Evolutionary conservation across 2,113 vertebrate genomes (phyloP), one percentile per base, ranked within the genome.

Genomic region (Psilopsiagon aurifrons): DNA sequence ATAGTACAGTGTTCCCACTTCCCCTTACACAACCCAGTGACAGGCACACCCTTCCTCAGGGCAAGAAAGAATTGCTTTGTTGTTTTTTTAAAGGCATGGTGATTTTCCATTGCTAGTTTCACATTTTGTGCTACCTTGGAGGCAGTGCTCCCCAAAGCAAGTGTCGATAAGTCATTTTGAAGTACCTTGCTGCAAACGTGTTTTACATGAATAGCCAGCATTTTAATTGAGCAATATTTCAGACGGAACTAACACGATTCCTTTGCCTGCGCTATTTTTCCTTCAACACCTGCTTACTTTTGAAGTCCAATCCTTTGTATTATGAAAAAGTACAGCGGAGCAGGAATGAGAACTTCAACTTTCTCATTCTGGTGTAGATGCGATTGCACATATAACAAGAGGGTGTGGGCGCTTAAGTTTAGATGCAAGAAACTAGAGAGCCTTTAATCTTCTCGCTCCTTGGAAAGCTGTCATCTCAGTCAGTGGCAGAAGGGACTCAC

Each of bases 11-110:
- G 80, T 63, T 92, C 83, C 90, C 91, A 95, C 70, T 96, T 87
- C 92, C 81, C 88, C 71, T 88, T 95, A 85, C 76, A 71, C 92
- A 92, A 87, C 41, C n/a, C 86, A 69, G 63, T 23, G 80, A 64
- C 68, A 92, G 90, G 51, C 95, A 94, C 84, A 90, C 83, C 91
- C 77, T 92, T 92, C 88, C 95, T 95, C 18, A 92, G 66, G 80
- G 86, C 73, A 92, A 87, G 68, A 78, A 96, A 83, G 84, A 76
- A 83, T 86, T 86, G 63, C 59, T 66, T 76, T 83, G 64, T 33
- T 83, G 12, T 13, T 64, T 81, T 95, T 88, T 88, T 76, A 31
- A 85, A 91, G 85, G 9, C 39, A 87, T 27, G 60, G 95, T 88
- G 88, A 94, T 86, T 94, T 95, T 94, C 84, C 90, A 92, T 52